Base-by-base conservation (phyloP, 2,797 vertebrate genomes). In the Muscicapa striata region DNA sequence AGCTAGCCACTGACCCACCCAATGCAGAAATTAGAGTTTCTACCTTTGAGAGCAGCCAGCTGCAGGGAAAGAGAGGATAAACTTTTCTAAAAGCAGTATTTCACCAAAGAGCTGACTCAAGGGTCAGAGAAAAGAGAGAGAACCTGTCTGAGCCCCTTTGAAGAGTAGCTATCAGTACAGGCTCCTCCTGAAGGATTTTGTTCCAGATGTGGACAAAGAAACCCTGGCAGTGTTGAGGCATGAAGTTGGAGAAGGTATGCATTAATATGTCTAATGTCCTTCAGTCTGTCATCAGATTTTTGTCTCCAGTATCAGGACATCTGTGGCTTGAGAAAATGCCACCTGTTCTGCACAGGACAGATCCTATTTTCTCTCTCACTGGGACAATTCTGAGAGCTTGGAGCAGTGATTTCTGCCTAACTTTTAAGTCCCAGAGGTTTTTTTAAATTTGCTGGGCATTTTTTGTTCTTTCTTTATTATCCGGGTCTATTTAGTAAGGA, bases 401-500 rank as follows among this genome's bases (percentile, higher is more conserved):
- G 11, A 93, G 61, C 18, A 66, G 8, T 26, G 52, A 59, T 92
- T 88, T 95, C 52, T 94, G 38, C 15, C 22, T 38, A 79, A 62
- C 18, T 84, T 96, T 84, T 79, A 55, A 23, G 5, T 95, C 49
- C 22, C 54, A 82, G 20, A 58, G 49, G 2, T 36, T 68, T 67
- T 67, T 73, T 67, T 57, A 41, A 49, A 84, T 68, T 76, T 86
- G 10, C 3, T 1, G 26, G 4, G 30, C 6, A 17, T 57, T n/a
- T 55, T 15, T 18, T 54, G 9, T 43, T 54, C 3, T 59, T 92
- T 77, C 38, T 52, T 45, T 93, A 95, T 92, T 93, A 95, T 92
- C 79, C 63, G 89, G 67, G 27, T 93, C 69, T 97, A 34, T 96
- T 93, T 87, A 90, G 59, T 29, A 89, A 96, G 84, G 49, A 95